Base-by-base conservation (phyloP, 2,113 vertebrate genomes). In the Spheniscus mendiculus region DNA sequence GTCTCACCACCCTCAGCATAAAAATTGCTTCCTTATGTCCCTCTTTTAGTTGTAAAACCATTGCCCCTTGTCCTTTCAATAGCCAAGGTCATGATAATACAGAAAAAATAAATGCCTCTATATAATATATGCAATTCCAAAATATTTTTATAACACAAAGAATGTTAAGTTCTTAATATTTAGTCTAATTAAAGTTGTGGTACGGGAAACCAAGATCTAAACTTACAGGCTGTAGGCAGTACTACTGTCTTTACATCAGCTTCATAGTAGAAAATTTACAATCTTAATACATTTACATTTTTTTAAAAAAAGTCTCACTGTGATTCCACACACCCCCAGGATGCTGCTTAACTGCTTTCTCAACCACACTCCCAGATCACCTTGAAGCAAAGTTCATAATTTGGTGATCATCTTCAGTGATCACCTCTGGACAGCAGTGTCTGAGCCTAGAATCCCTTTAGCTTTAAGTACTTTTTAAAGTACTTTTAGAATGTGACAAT, bases 1-100 rank as follows among this genome's bases (percentile, higher is more conserved):
- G 27, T 8, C 27, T 71, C 18, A 40, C 17, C 22, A 61, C 25
- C 5, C 16, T 71, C 25, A 29, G 40, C 0, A 0, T 22, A 26
- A 56, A 38, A 56, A 27, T 11, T 52, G 84, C 16, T 77, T 53
- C 30, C 36, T 52, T 20, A 8, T 44, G 34, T 26, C 29, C 17
- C 30, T 69, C 15, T 85, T 50, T 40, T 23, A 27, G 14, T 77
- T 77, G 73, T 38, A 58, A 38, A 85, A 38, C 22, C 9, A 10
- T 67, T 82, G 3, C 10, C 13, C 7, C 16, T 13, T 53, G 11
- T 26, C 38, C 30, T 83, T 74, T 89, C 52, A 49, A 11, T 56
- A 45, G 20, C 13, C 53, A 63, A 63, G 23, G 15, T 61, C 5
- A 9, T 56, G 23, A 8, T 42, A 69, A 40, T 5, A 49, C 26